Base-by-base conservation (phyloP, 1,140 invertebrate genomes). In the Mercenaria mercenaria region DNA sequence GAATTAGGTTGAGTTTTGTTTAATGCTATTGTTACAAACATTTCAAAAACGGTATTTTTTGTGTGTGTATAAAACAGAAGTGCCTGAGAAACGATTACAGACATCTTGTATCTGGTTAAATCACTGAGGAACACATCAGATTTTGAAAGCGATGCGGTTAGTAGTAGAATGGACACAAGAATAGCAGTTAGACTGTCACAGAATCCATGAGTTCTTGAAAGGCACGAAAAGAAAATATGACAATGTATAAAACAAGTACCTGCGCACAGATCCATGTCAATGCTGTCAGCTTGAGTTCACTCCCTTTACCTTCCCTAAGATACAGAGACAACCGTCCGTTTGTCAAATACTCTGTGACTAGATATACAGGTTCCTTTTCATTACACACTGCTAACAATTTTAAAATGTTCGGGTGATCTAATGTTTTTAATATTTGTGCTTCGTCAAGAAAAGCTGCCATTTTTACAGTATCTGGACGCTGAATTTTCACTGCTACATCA, bases 391-490 rank as follows among this genome's bases (percentile, higher is more conserved):
- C 99, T 95, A 99, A 99, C 47, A 99, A 86, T 29, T 98, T 98
- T 20, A 99, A 98, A 50, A 99, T 96, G 89, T 99, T 98, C 93
- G 98, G 98, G 96, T 99, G 99, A 88, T 99, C 97, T 96, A 99
- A 99, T 95, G 99, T 99, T 95, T 99, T 99, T 98, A 99, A 99
- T 56, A 99, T 99, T 72, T 98, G 98, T 4, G 99, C 99, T 96
- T 99, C 99, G 96, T 99, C 98, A 0, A 99, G 96, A 96, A 99
- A 99, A 4, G 99, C 99, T 93, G 98, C 98, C 6, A 98, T 98
- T 29, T 98, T 99, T 98, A 99, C 99, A 56, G 99, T 98, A 83
- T 99, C 99, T 93, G 98, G 98, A 93, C 99, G 97, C 43, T 99
- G 96, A 0, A 98, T 99, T 96, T 99, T 99, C 3, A 99, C 98